Base-by-base conservation (phyloP, 2,888 invertebrate genomes). In the Scrobipalpa atriplicella region DNA sequence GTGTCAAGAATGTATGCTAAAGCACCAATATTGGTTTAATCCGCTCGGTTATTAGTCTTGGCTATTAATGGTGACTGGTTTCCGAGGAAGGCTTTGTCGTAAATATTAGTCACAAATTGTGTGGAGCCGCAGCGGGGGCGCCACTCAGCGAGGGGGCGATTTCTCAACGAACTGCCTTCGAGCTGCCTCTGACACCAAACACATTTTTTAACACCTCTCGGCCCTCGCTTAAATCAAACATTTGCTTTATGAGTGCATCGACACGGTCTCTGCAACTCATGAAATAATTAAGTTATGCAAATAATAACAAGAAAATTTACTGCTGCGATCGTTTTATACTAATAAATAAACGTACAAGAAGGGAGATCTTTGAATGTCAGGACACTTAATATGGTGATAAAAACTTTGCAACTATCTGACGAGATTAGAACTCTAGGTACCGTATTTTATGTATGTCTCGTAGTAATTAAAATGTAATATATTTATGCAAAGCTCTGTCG, bases 161-260 rank as follows among this genome's bases (percentile, higher is more conserved):
- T 90, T 90, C 87, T 92, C 92, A 90, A 86, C 85, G 80, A 79
- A 78, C 63, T 63, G 56, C 60, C 60, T 43, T 10, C 54, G 39
- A 38, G 79, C 83, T 84, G 85, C 87, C 88, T 88, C 83, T 77
- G 83, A 80, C 84, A 86, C 86, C 88, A 89, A 87, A 90, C 89
- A 88, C 86, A 92, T 89, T 92, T 91, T 86, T 92, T 92, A 92
- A 92, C 92, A 92, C 92, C 90, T 92, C 80, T 83, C 75, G 76
- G 56, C 47, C 80, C 75, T 76, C 80, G 75, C 78, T 85, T 92
- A 90, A 91, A 90, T 91, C 89, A 90, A 84, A 82, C 76, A 78
- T 83, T 86, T 90, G 80, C 82, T 88, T 89, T 89, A 89, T 86
- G 86, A 76, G 84, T 78, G 73, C 85, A 86, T 85, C 78, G 83